Conservation (phyloP, 2,797 vertebrate genomes). For the Poeciliopsis infans region DNA sequence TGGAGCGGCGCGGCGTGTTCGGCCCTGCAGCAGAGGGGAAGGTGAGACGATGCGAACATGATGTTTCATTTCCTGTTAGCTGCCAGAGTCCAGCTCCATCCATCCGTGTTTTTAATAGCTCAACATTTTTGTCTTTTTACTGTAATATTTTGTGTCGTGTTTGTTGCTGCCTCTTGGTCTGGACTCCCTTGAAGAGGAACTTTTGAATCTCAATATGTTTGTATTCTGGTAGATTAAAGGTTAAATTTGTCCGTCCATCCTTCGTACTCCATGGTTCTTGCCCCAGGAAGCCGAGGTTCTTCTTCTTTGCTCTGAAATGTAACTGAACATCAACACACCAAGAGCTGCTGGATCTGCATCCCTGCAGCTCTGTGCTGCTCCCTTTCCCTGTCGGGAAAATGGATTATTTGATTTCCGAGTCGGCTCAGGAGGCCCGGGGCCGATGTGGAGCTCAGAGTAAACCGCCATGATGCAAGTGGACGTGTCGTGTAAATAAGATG, state of each 20-base stretch:
- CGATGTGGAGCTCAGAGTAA: slow-evolving; percentile 43
- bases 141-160: no score
- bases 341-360: slow-evolving; percentile 20
- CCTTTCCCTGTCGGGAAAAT: slow-evolving; percentile 54
- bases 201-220: no score
- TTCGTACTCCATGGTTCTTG: neutral
- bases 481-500: slow-evolving; percentile 60
- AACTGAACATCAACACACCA: slow-evolving; percentile 41
- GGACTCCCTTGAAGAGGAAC: no score
- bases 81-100: neutral
- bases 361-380: slow-evolving; percentile 35
- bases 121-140: no score
- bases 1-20: slow-evolving; percentile 61
- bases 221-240: no score
- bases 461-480: slow-evolving; percentile 66
- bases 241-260: neutral
- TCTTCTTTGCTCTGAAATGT: slow-evolving; percentile 32
- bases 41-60: slow-evolving; percentile 56
- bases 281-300: neutral
- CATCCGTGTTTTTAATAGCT: neutral
- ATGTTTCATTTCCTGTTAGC: neutral
- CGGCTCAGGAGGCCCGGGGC: slow-evolving; percentile 45
- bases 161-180: no score
- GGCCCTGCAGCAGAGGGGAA: slow-evolving; percentile 52
- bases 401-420: slow-evolving; percentile 50